Base-by-base conservation (phyloP, 2,113 vertebrate species). In the Dendropsophus ebraccatus region DNA sequence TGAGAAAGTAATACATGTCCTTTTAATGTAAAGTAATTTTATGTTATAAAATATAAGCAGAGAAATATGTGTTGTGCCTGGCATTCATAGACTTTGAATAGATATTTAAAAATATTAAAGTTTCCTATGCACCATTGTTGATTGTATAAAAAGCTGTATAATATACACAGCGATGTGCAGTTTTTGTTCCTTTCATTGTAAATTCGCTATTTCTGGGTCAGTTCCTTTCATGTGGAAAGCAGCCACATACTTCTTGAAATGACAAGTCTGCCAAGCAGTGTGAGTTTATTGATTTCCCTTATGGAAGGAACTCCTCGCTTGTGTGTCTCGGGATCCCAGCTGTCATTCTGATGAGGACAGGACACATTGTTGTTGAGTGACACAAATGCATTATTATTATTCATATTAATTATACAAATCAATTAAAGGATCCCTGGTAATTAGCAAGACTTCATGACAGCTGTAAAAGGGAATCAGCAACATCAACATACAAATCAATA, bases 241-340 rank as follows among this genome's bases (percentile, higher is more conserved):
- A 86, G 62, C 70, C 49, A 78, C 23, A 80, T 54, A 56, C 23
- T 80, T 72, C 58, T 80, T 50, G 23, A 54, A 80, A 86, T 86
- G 84, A 86, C 75, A 86, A 86, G 60, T 17, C 76, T 75, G 69
- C 82, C 82, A 80, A 56, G 84, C 75, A 56, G 17, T 86, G 76
- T 6, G n/a, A 86, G 50, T 23, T 70, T 86, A 80, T 86, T 32
- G 47, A 80, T 86, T 56, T 86, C 76, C 74, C 75, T 67, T 47
- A 80, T 72, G 84, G 49, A 72, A 21, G 84, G 62, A 78, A 54
- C 60, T 85, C 30, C 58, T 50, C 67, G 28, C 37, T 10, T 37
- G 32, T 85, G 83, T 28, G 83, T 23, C 69, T 78, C 32, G 37
- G 60, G 28, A 41, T 54, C 58, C 45, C 28, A 70, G 12, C 83